A percentile compares a stretch with the other conserved stretches of the same genome.
phyloP scores from a whole-genome alignment of 2,888 invertebrate genomes.

The Caenorhabditis imperialis region DNA sequence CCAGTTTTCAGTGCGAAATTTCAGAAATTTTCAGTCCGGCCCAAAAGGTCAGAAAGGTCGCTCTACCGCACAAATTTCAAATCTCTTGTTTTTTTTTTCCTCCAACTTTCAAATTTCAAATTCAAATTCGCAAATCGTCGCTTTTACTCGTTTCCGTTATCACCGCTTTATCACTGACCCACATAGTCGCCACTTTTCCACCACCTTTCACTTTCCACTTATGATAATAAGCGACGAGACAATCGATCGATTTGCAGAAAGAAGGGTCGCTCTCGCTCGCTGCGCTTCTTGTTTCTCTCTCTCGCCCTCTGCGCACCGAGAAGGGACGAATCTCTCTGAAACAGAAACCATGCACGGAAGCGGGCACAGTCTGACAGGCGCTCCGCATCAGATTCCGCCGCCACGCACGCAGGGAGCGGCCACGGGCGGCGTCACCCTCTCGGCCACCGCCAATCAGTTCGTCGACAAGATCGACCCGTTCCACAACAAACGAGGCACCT shows the following conservation, averaged over 20 bases:
- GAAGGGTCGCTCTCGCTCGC: too few species aligned
- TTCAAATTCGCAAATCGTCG: too few species aligned
- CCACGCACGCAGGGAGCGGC: slow-evolving; percentile 72
- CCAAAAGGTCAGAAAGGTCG: too few species aligned
- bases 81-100: too few species aligned
- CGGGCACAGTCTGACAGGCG: slow-evolving; percentile 64
- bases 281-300: too few species aligned
- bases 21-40: too few species aligned
- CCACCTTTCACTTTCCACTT: slow-evolving; percentile 7
- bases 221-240: slow-evolving; percentile 1
- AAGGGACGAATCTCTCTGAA: not conserved
- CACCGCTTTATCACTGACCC: not conserved
- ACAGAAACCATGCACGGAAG: slow-evolving; percentile 38
- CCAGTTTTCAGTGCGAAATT: too few species aligned
- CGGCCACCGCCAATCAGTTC: slow-evolving; percentile 80
- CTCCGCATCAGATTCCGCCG: slow-evolving; percentile 65
- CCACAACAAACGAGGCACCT: slow-evolving; percentile 88
- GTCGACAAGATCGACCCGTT: slow-evolving; percentile 99
- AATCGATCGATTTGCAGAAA: not conserved
- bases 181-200: too few species aligned
- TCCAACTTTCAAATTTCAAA: too few species aligned
- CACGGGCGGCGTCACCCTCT: slow-evolving; percentile 75
- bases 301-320: too few species aligned
- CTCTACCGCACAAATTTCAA: too few species aligned
- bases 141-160: not conserved